phyloP scores from a whole-genome alignment of 2,888 invertebrate genomes.

The Liodrosophila aerea region DNA sequence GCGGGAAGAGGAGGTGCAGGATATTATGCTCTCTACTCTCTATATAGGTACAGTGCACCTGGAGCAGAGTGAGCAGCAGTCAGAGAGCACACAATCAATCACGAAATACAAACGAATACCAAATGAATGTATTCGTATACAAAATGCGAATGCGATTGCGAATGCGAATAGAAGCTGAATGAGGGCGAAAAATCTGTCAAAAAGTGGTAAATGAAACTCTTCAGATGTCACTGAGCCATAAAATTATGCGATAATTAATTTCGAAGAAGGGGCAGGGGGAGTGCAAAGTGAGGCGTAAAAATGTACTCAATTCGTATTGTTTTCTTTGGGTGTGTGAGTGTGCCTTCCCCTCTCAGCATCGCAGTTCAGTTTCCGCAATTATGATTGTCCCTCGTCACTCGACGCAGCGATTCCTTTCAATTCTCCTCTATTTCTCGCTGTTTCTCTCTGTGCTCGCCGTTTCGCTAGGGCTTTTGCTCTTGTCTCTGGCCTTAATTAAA shows the following conservation, averaged over 20 bases:
- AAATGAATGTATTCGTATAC: conserved; percentile 28
- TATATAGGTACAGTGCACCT: conserved; percentile 15
- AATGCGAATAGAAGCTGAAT: conserved; percentile 32
- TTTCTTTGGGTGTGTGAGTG: conserved; percentile 19
- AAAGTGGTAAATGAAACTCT: conserved; percentile 78
- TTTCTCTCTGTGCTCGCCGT: background rate
- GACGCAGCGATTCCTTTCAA: conserved; percentile 47
- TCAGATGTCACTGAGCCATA: conserved; percentile 79
- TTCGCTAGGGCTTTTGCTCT: conserved; percentile 50
- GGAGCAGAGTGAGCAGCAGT: conserved; percentile 5
- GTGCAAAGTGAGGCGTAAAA: conserved; percentile 24
- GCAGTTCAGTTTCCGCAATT: conserved; percentile 59
- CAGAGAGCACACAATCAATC: conserved; percentile 28
- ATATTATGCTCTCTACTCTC: too few species aligned
- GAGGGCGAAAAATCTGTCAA: conserved; percentile 70
- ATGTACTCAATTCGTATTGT: conserved; percentile 59
- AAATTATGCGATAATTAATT: conserved; percentile 82
- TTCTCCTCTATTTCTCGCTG: conserved; percentile 7
- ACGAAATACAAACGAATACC: conserved; percentile 30
- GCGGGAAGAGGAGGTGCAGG: too few species aligned
- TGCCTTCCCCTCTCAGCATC: conserved; percentile 26
- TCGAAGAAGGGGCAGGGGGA: conserved; percentile 33
- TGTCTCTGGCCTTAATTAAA: conserved; percentile 71
- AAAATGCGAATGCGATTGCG: conserved; percentile 39
- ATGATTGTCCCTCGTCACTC: conserved; percentile 74